Base-by-base conservation (phyloP, 1,140 invertebrate species). In the Pseudomyrmex cubaensis region DNA sequence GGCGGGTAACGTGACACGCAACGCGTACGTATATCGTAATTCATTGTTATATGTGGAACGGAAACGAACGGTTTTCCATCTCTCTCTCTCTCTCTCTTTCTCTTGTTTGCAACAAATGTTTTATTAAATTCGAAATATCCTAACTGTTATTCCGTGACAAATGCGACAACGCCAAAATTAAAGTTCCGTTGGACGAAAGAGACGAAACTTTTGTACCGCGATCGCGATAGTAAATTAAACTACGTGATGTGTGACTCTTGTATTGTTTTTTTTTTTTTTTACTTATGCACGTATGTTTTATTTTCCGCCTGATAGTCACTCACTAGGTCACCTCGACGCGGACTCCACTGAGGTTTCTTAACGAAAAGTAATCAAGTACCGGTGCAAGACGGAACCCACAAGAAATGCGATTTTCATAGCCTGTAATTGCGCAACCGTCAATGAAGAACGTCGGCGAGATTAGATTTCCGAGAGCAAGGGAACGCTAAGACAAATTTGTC, bases 361-460 rank as follows among this genome's bases (percentile, higher is more conserved):
- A 88, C 66, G 86, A 88, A 77, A 87, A 66, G 57, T 82, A 88
- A 88, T 88, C 87, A 82, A 87, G 73, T 88, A 87, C 86, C 86
- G 86, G 59, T 85, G 64, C 54, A n/a, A 35, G 15, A 59, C n/a
- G 44, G 86, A 54, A 62, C 57, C 57, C 54, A 69, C 70, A 57
- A 66, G 75, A 88, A 87, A 62, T 44, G 35, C 17, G 82, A 72
- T 87, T 87, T 84, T 85, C 82, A 70, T 63, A 70, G 48, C 13
- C 69, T 87, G 62, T 59, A 87, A 87, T 87, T 77, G 63, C 44
- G 50, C 44, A 54, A 56, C 76, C 64, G 52, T 59, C 64, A 59
- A 78, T 78, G 50, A 78, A 54, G 13, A 82, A 74, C 59, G 20
- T 50, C 15, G 4, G 20, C 4, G 35, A 59, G 22, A 54, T 62